phyloP scores from a whole-genome alignment of 2,113 vertebrate genomes.

The Amphiprion ocellaris region DNA sequence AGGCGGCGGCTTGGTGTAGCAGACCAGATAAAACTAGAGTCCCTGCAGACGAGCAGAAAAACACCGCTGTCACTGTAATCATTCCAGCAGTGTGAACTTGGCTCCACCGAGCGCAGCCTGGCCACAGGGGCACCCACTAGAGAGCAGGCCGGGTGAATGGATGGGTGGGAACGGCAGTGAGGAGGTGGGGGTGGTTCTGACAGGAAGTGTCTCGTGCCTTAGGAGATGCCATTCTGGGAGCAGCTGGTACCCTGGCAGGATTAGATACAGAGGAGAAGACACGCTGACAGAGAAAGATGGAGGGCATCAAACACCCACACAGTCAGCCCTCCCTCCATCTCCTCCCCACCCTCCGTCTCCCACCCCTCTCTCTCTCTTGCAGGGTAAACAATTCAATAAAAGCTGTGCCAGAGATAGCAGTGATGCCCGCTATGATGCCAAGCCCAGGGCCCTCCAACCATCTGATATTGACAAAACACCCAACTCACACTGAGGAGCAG shows the following conservation, averaged over 20 bases:
- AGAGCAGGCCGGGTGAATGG: conserved; percentile 26
- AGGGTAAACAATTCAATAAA: conserved; percentile 66
- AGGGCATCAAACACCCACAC: conserved; percentile 72
- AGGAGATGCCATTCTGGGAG: conserved; percentile 64
- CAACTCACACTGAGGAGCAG: conserved; percentile 26
- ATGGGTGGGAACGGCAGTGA: not conserved
- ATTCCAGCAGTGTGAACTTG: conserved; percentile 69
- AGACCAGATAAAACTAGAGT: conserved; percentile 45
- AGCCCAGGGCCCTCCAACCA: conserved; percentile 47
- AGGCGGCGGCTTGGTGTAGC: conserved; percentile 25
- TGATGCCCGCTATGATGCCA: conserved; percentile 52
- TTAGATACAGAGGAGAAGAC: conserved; percentile 64
- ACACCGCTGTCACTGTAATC: conserved; percentile 69
- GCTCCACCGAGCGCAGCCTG: conserved; percentile 30
- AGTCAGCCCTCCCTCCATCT: not conserved
- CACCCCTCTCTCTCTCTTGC: not conserved
- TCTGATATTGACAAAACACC: conserved; percentile 61
- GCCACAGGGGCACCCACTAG: conserved; percentile 29
- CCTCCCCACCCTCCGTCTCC: not conserved
- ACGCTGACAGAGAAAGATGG: conserved; percentile 72
- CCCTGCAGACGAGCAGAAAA: conserved; percentile 46
- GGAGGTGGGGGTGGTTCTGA: conserved; percentile 16
- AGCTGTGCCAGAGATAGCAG: conserved; percentile 52
- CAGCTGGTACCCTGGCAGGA: conserved; percentile 72
- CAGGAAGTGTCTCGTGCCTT: conserved; percentile 61